A percentile compares a stretch with the other conserved stretches of the same genome.
Conservation (phyloP, 2,113 vertebrate species). For the Ia io region DNA sequence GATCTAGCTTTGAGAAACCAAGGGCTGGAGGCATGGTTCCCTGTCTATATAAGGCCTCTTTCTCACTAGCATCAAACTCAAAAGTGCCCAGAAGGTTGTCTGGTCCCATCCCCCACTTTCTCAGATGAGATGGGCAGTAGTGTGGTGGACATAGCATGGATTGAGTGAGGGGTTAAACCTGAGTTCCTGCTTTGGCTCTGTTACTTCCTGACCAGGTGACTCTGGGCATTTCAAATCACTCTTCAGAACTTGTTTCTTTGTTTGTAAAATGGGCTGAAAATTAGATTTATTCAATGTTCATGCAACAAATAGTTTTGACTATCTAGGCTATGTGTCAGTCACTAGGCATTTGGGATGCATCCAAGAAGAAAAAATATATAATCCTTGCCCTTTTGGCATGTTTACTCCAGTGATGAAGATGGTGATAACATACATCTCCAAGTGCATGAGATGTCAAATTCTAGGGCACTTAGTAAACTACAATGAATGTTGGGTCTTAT, state of each 20-base stretch:
- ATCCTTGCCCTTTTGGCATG: background rate
- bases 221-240: background rate
- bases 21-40: background rate
- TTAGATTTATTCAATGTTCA: background rate
- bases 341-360: background rate
- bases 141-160: background rate
- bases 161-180: background rate
- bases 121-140: background rate
- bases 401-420: background rate
- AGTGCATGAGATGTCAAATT: background rate
- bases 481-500: background rate
- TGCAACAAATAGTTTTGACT: background rate
- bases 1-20: constrained; percentile 16
- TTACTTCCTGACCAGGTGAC: background rate
- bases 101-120: background rate
- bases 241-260: background rate
- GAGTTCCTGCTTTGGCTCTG: background rate
- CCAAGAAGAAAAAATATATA: background rate
- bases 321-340: background rate
- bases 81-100: background rate
- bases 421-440: background rate
- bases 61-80: background rate
- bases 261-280: background rate
- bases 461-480: background rate
- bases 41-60: background rate